A percentile compares a stretch with the other conserved stretches of the same genome.
These are phyloP conservation scores for Andrena dorsata DNA, from an alignment of 2,888 invertebrate species.

Conservation along the genomic window DNA sequence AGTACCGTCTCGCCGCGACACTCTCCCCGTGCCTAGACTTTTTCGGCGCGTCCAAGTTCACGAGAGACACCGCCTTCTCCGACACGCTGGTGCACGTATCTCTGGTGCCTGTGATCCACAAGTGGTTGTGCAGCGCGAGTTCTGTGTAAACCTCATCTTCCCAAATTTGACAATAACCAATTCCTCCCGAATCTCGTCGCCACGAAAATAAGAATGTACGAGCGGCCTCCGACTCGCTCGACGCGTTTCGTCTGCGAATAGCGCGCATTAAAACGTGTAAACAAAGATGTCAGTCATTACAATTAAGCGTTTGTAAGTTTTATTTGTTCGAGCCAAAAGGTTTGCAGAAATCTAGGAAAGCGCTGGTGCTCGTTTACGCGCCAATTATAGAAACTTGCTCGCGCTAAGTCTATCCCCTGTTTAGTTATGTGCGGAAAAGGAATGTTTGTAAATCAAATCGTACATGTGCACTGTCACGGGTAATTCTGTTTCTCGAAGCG, in stretches of 20 bases:
- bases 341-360: background rate
- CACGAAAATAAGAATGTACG: background rate
- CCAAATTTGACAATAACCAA: constrained; percentile 34
- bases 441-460: constrained; percentile 19
- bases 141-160: constrained; percentile 32
- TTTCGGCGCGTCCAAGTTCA: background rate
- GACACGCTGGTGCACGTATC: constrained; percentile 37
- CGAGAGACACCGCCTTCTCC: constrained; percentile 32
- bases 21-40: background rate
- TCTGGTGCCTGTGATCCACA: constrained; percentile 76
- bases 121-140: constrained; percentile 77
- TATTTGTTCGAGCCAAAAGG: background rate
- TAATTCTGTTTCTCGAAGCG: background rate
- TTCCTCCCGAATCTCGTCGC: background rate
- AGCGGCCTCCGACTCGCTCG: background rate
- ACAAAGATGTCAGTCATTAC: background rate
- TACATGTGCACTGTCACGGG: background rate
- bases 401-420: background rate
- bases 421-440: background rate
- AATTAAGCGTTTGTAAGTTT: background rate
- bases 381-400: background rate
- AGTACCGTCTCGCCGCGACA: background rate
- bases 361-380: background rate
- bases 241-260: background rate
- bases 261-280: too few relatives aligned